Evolutionary conservation across 2,113 vertebrate species (phyloP).

Genomic region (Pongo abelii): DNA sequence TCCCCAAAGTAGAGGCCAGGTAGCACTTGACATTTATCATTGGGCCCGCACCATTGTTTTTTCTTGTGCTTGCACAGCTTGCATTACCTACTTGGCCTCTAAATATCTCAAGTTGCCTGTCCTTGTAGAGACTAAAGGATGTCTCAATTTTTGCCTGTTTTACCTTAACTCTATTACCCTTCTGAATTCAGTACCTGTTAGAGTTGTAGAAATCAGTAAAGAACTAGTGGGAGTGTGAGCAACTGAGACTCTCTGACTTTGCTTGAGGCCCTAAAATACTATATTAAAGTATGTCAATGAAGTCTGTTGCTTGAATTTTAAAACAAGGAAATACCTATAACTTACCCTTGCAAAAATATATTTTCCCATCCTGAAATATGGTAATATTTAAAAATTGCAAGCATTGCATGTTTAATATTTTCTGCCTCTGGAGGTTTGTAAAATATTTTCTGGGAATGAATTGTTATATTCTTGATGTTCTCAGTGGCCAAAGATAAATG

Average conservation of each 20-base stretch:
- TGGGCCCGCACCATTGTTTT: background rate
- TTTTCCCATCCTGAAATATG: background rate
- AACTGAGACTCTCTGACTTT: background rate
- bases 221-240: background rate
- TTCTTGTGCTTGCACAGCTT: background rate
- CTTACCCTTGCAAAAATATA: background rate
- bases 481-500: background rate
- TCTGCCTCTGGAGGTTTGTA: background rate
- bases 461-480: background rate
- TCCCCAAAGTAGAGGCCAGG: background rate
- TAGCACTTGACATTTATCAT: background rate
- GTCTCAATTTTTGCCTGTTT: background rate
- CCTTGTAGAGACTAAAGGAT: background rate
- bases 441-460: slow-evolving; percentile 28
- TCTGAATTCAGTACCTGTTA: background rate
- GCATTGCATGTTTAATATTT: background rate
- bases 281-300: background rate
- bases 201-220: background rate
- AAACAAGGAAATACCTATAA: background rate
- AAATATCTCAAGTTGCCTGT: background rate
- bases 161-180: background rate
- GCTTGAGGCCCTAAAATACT: background rate
- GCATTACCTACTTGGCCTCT: background rate
- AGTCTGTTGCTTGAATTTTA: background rate
- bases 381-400: background rate